Conservation (phyloP, 92 coral and sea anemone genomes). For the Isaurus tuberculatus region DNA sequence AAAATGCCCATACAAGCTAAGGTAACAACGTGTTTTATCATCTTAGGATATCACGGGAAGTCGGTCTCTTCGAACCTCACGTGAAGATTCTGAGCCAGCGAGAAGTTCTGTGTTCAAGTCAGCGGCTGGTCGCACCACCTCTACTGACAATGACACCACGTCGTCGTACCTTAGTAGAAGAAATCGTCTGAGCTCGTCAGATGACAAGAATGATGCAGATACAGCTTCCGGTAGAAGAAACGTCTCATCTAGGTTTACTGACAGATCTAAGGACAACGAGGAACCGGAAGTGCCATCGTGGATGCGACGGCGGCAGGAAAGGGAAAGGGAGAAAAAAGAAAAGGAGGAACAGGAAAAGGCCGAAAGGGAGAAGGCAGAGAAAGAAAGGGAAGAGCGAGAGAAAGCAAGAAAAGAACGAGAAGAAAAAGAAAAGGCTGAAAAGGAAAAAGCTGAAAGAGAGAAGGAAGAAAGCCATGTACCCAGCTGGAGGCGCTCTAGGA, state of each 20-base stretch:
- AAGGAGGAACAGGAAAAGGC: slow-evolving; percentile 61
- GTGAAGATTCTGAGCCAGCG: slow-evolving; percentile 20
- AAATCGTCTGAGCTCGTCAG: slow-evolving; percentile 37
- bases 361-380: slow-evolving; percentile 67
- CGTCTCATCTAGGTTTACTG: not conserved
- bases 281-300: slow-evolving; percentile 79
- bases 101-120: slow-evolving; percentile 6
- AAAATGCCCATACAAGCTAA: no score
- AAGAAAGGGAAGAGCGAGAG: slow-evolving; percentile 63
- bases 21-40: not conserved
- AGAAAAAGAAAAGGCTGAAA: slow-evolving; percentile 42
- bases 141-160: slow-evolving; percentile 7
- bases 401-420: slow-evolving; percentile 62
- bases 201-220: slow-evolving; percentile 70
- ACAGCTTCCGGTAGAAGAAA: slow-evolving; percentile 47
- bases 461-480: slow-evolving; percentile 33
- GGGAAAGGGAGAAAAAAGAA: slow-evolving; percentile 79
- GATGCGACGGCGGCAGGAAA: slow-evolving; percentile 75
- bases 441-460: slow-evolving; percentile 29
- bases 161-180: slow-evolving; percentile 35
- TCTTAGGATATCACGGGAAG: slow-evolving; percentile 31
- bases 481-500: slow-evolving; percentile 42
- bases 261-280: slow-evolving; percentile 79
- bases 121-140: not conserved
- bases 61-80: slow-evolving; percentile 22